These are phyloP conservation scores for Umimayanthus kanabou DNA, from an alignment of 92 coral and sea anemone species.

Conservation along the genomic window DNA sequence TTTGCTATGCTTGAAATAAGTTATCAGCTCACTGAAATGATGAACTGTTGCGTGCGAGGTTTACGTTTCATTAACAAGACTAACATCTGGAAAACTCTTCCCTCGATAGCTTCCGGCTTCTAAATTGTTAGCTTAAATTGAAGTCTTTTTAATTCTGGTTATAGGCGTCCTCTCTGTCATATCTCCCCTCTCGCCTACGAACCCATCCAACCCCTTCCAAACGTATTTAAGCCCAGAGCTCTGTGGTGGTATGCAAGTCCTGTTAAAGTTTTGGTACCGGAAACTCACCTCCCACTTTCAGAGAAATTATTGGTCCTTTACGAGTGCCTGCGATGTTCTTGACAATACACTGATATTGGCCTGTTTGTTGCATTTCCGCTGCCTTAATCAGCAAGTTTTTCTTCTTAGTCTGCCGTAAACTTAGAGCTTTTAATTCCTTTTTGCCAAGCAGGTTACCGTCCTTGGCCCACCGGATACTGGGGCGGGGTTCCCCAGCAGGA, in stretches of 20 bases:
- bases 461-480: background rate
- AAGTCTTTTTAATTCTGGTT: too few species aligned
- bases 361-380: background rate
- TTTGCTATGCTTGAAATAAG: too few species aligned
- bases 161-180: too few species aligned
- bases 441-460: background rate
- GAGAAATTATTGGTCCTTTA: conserved; percentile 24
- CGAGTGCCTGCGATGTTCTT: conserved; percentile 28
- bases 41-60: too few species aligned
- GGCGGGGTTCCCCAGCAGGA: background rate
- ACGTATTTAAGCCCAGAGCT: background rate
- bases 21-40: too few species aligned
- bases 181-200: too few species aligned
- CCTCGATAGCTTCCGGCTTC: too few species aligned
- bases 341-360: conserved; percentile 30
- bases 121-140: too few species aligned
- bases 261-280: background rate
- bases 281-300: conserved; percentile 1
- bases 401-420: background rate
- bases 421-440: background rate
- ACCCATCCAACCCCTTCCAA: background rate
- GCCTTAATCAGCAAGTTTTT: conserved; percentile 8
- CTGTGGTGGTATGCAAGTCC: background rate
- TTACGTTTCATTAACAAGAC: too few species aligned
- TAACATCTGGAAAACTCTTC: too few species aligned